Percentiles rank a stretch among this genome's conserved stretches.
These are phyloP conservation scores for Hemibagrus guttatus DNA, from an alignment of 2,797 vertebrate species.

Conservation along the genomic window DNA sequence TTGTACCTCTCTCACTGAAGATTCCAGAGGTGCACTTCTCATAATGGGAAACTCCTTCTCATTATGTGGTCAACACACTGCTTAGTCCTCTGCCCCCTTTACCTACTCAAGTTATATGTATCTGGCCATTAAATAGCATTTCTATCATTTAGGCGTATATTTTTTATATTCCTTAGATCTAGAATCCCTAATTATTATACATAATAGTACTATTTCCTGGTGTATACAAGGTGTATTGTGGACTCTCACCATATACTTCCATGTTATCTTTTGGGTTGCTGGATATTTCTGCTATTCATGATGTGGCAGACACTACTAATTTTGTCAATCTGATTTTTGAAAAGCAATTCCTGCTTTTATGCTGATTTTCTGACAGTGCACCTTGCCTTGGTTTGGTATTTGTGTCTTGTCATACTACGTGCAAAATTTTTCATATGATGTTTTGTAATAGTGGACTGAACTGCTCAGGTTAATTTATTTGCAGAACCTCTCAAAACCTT, in stretches of 20 bases:
- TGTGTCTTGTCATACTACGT: neutral
- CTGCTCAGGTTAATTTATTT: neutral
- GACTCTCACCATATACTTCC: neutral
- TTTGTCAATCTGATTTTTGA: neutral
- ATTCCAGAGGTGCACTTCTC: neutral
- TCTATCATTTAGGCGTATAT: neutral
- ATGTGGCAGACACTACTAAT: neutral
- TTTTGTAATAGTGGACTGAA: neutral
- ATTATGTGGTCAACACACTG: neutral
- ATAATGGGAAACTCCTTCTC: no score
- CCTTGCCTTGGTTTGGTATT: neutral
- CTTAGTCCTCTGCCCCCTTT: neutral
- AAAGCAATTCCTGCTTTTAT: neutral
- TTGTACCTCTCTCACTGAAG: neutral
- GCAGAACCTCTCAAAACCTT: neutral
- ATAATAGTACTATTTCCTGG: neutral
- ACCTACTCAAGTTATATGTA: neutral
- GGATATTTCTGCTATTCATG: neutral
- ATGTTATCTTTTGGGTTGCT: neutral
- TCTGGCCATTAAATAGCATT: no score
- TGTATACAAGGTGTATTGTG: neutral
- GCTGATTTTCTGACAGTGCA: neutral
- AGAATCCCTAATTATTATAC: neutral
- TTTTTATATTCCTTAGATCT: neutral
- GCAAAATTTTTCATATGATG: neutral